A percentile compares a stretch with the other conserved stretches of the same genome.
These are phyloP conservation scores for Uria lomvia DNA, from an alignment of 2,113 vertebrate species.

Conservation along the genomic window DNA sequence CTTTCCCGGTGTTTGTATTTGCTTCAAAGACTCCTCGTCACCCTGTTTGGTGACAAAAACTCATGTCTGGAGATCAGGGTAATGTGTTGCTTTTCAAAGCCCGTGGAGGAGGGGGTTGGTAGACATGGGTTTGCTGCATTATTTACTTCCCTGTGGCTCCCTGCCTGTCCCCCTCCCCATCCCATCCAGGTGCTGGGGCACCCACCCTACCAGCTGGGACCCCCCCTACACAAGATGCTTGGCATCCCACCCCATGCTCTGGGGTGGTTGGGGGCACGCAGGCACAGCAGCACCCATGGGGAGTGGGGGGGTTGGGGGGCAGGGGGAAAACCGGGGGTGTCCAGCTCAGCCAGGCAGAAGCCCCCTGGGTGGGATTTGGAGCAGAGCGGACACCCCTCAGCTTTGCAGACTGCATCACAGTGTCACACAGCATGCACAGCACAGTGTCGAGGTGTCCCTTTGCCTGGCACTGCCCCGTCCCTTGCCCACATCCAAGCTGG, in stretches of 20 bases:
- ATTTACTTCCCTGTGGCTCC: neutral
- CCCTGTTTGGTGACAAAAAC: constrained; percentile 69
- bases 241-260: neutral
- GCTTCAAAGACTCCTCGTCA: constrained; percentile 69
- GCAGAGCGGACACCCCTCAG: neutral
- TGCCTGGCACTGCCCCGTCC: neutral
- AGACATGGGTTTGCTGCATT: constrained; percentile 40
- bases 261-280: neutral
- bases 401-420: neutral
- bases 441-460: neutral
- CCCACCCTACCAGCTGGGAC: neutral
- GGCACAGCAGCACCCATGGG: neutral
- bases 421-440: rapidly evolving
- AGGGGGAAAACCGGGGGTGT: neutral
- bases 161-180: neutral
- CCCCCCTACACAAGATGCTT: rapidly evolving
- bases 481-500: neutral
- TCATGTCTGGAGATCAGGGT: constrained; percentile 66
- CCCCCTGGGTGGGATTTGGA: rapidly evolving
- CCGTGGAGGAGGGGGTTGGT: neutral
- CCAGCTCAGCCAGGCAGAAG: neutral
- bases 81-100: constrained; percentile 68
- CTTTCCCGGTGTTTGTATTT: constrained; percentile 55
- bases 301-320: neutral
- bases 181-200: neutral